A percentile compares a stretch with the other conserved stretches of the same genome.
Evolutionary conservation across 2,113 vertebrate genomes (phyloP).

Genomic region (Albula glossodonta): DNA sequence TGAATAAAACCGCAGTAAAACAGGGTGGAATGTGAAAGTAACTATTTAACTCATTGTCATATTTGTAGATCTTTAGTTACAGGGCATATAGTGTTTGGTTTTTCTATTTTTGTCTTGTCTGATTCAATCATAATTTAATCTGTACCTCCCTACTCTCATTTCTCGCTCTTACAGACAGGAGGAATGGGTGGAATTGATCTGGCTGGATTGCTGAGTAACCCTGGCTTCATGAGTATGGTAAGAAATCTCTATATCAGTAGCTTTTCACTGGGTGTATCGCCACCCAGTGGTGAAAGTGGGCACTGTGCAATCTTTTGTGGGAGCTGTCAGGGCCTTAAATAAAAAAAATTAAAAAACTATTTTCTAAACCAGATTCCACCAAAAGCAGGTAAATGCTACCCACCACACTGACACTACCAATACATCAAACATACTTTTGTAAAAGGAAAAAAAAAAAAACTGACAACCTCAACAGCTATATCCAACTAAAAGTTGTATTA

Average conservation of each 20-base stretch:
- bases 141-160: not conserved
- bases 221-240: slow-evolving; percentile 95
- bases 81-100: not conserved
- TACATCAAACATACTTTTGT: too few species aligned
- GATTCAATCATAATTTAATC: not conserved
- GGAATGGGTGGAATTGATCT: slow-evolving; percentile 86
- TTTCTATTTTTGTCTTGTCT: not conserved
- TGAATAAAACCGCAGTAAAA: too few species aligned
- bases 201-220: slow-evolving; percentile 90
- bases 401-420: too few species aligned
- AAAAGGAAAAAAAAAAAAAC: too few species aligned
- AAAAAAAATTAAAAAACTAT: too few species aligned
- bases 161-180: slow-evolving; percentile 66
- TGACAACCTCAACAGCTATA: too few species aligned
- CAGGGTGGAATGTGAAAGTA: too few species aligned
- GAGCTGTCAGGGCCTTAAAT: too few species aligned
- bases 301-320: not conserved
- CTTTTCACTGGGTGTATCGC: not conserved
- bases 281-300: not conserved
- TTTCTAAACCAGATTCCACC: too few species aligned
- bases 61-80: not conserved
- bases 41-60: too few species aligned
- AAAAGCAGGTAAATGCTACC: too few species aligned
- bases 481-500: not conserved
- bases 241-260: slow-evolving; percentile 32